These are phyloP conservation scores for Diorhabda sublineata DNA, from an alignment of 1,140 invertebrate genomes.

Conservation along the genomic window DNA sequence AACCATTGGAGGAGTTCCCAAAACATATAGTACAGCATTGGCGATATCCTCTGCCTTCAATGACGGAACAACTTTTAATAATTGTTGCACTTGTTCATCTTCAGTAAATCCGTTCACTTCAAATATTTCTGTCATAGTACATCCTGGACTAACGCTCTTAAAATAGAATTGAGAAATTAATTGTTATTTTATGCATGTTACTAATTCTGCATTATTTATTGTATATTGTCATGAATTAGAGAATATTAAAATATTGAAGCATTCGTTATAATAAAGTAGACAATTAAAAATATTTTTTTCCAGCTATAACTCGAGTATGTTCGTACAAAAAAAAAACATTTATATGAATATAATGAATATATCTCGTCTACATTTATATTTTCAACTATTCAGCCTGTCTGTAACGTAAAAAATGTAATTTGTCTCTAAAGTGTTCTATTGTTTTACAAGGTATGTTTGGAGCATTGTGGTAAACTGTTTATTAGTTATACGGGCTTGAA, in stretches of 20 bases:
- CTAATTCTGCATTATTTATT: not conserved
- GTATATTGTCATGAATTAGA: too few species aligned
- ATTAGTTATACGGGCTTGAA: too few species aligned
- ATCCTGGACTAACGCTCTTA: constrained; percentile 25
- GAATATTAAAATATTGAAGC: too few species aligned
- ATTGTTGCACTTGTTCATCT: not conserved
- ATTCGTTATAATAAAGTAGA: not conserved
- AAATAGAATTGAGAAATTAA: not conserved
- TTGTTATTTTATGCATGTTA: not conserved
- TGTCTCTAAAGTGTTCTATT: too few species aligned
- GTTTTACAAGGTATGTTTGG: too few species aligned
- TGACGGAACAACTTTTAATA: not conserved
- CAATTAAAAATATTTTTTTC: not conserved
- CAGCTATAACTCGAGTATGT: not conserved
- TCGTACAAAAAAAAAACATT: not conserved
- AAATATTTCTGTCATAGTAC: constrained; percentile 7
- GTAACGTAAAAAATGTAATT: too few species aligned
- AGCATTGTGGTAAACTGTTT: too few species aligned
- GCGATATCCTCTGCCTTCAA: constrained; percentile 49
- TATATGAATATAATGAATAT: not conserved
- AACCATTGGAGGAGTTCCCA: constrained; percentile 57
- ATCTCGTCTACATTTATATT: not conserved
- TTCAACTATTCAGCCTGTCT: too few species aligned
- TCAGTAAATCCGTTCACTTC: constrained; percentile 4
- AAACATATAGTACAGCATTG: constrained; percentile 55